phyloP scores from a whole-genome alignment of 1,140 invertebrate species.

The Brevipalpus yothersi region DNA sequence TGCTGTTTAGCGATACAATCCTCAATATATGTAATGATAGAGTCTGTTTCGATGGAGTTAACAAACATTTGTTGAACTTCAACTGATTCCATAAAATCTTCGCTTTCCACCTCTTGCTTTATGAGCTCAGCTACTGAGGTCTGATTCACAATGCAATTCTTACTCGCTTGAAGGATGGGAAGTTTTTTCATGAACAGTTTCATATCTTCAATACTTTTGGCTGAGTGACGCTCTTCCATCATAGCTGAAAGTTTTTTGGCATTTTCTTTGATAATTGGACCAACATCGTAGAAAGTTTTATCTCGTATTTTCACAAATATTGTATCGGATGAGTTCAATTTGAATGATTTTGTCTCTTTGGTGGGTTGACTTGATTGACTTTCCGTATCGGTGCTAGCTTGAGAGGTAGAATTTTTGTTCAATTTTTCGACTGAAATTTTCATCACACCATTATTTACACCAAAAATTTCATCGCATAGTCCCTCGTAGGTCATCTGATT shows the following conservation, averaged over 20 bases:
- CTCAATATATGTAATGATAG: slow-evolving; percentile 62
- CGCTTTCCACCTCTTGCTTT: slow-evolving; percentile 38
- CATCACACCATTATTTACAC: slow-evolving; percentile 45
- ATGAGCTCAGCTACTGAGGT: slow-evolving; percentile 48
- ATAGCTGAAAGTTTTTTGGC: slow-evolving; percentile 58
- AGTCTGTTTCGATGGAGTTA: slow-evolving; percentile 70
- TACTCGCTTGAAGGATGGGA: slow-evolving; percentile 62
- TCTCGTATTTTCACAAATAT: slow-evolving; percentile 64
- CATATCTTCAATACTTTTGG: slow-evolving; percentile 73
- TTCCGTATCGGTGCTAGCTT: slow-evolving; percentile 20
- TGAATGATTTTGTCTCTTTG: slow-evolving; percentile 49
- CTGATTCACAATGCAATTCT: slow-evolving; percentile 49
- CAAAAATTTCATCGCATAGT: slow-evolving; percentile 72
- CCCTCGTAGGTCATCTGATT: slow-evolving; percentile 95
- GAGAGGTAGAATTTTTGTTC: slow-evolving; percentile 26
- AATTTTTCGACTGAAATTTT: slow-evolving; percentile 63
- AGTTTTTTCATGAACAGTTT: slow-evolving; percentile 74
- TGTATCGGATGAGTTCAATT: slow-evolving; percentile 70
- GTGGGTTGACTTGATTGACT: slow-evolving; percentile 15
- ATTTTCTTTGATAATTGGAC: slow-evolving; percentile 54
- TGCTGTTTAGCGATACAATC: slow-evolving; percentile 61
- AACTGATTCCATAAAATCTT: slow-evolving; percentile 16
- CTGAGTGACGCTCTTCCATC: slow-evolving; percentile 55
- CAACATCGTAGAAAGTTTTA: slow-evolving; percentile 79
- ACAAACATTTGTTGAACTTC: slow-evolving; percentile 37